These are phyloP conservation scores for Myotis pilosus DNA, from an alignment of 2,797 vertebrate genomes.

Conservation along the genomic window DNA sequence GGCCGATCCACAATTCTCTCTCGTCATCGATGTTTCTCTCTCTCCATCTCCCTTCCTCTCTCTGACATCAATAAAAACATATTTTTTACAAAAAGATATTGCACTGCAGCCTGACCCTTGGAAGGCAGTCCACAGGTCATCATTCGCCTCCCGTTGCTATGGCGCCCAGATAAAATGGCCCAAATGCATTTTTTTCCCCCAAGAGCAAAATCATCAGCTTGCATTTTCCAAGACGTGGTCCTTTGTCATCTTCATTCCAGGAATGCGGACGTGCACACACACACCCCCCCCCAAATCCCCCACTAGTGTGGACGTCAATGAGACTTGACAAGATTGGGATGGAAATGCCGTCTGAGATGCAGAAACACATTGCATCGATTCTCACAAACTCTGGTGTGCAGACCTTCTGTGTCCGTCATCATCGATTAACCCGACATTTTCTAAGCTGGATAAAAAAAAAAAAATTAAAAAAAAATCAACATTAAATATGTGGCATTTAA, in stretches of 20 bases:
- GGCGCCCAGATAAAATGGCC: conserved; percentile 56
- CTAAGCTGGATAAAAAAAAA: neutral
- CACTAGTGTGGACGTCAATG: neutral
- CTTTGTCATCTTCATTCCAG: conserved; percentile 33
- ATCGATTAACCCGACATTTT: conserved; percentile 17
- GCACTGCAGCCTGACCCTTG: conserved; percentile 51
- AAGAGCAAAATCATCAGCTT: conserved; percentile 48
- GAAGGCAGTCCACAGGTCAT: conserved; percentile 63
- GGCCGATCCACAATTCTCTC: too few species aligned
- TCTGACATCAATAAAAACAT: neutral
- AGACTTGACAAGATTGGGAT: conserved; percentile 13
- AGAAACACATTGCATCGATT: conserved; percentile 7
- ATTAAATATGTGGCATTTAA: too few species aligned
- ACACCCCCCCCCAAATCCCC: too few species aligned
- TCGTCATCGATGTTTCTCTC: too few species aligned
- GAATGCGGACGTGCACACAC: conserved; percentile 37
- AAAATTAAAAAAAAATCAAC: too few species aligned
- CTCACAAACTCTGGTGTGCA: conserved; percentile 24
- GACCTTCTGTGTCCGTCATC: conserved; percentile 41
- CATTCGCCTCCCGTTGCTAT: conserved; percentile 63
- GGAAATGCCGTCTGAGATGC: neutral
- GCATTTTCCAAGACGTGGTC: conserved; percentile 20
- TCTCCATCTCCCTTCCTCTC: neutral
- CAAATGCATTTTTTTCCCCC: neutral
- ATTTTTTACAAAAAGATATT: too few species aligned